These are phyloP conservation scores for Platanista minor DNA, from an alignment of 2,113 vertebrate genomes.

Conservation along the genomic window DNA sequence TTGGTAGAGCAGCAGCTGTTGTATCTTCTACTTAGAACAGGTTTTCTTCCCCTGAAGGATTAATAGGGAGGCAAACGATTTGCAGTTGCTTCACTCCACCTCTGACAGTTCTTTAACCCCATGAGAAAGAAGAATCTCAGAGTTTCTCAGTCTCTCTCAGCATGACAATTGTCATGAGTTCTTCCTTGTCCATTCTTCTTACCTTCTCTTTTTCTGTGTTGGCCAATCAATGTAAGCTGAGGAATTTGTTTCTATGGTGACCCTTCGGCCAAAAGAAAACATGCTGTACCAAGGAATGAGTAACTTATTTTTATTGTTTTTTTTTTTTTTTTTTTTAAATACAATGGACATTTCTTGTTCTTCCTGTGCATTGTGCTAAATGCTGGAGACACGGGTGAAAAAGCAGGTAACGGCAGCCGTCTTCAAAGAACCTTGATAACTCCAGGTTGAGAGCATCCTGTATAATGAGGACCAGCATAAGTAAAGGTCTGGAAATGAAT, in stretches of 20 bases:
- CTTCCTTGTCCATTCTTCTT: neutral
- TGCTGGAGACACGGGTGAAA: neutral
- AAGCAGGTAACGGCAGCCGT: neutral
- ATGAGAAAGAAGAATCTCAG: neutral
- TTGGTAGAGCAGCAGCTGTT: slow-evolving; percentile 61
- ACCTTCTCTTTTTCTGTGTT: neutral
- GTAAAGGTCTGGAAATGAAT: neutral
- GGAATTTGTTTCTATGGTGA: neutral
- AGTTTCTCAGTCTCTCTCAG: neutral
- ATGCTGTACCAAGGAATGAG: neutral
- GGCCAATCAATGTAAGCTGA: neutral
- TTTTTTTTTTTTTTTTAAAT: neutral
- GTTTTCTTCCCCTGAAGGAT: slow-evolving; percentile 61
- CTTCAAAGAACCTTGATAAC: neutral
- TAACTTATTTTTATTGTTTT: neutral
- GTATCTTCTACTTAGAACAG: slow-evolving; percentile 27
- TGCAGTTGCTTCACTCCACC: slow-evolving; percentile 55
- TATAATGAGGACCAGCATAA: neutral
- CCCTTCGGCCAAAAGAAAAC: neutral
- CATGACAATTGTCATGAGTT: neutral
- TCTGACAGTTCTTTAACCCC: slow-evolving; percentile 16
- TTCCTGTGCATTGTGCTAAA: neutral
- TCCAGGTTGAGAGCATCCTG: neutral
- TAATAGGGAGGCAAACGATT: slow-evolving; percentile 47
- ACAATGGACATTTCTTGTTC: neutral